A percentile compares a stretch with the other conserved stretches of the same genome.
phyloP scores from a whole-genome alignment of 2,113 vertebrate species.

The Chionodraco myersi region DNA sequence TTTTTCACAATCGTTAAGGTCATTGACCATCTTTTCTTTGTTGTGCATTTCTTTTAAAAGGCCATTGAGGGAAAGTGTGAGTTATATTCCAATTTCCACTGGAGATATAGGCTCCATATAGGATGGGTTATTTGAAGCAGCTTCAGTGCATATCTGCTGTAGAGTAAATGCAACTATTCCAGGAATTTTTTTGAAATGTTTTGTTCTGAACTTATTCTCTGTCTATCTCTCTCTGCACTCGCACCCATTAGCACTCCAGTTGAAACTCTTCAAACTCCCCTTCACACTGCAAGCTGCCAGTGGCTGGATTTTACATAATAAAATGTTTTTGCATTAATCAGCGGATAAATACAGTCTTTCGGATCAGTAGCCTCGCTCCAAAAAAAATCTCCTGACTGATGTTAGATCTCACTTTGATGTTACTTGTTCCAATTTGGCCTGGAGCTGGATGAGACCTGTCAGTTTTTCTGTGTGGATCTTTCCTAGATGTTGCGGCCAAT shows the following conservation, averaged over 20 bases:
- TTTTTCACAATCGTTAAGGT: slow-evolving; percentile 15
- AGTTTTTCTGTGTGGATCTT: slow-evolving; percentile 16
- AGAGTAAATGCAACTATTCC: slow-evolving; percentile 29
- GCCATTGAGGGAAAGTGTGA: slow-evolving; percentile 31
- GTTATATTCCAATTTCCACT: slow-evolving; percentile 42
- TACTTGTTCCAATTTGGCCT: slow-evolving; percentile 50
- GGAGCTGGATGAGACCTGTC: slow-evolving; percentile 22
- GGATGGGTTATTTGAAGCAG: slow-evolving; percentile 40
- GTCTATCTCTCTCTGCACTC: slow-evolving; percentile 14
- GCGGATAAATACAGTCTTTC: slow-evolving; percentile 43
- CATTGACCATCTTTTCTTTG: slow-evolving; percentile 16
- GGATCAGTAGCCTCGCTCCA: slow-evolving; percentile 37
- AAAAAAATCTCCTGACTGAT: slow-evolving; percentile 41
- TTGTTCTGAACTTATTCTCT: slow-evolving; percentile 23
- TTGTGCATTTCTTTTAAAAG: slow-evolving; percentile 1
- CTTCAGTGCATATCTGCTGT: neutral
- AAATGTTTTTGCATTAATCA: slow-evolving; percentile 19
- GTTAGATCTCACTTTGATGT: slow-evolving; percentile 34
- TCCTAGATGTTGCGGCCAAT: neutral
- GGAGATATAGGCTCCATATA: slow-evolving; percentile 17
- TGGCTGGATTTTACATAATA: slow-evolving; percentile 27
- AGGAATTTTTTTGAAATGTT: slow-evolving; percentile 28
- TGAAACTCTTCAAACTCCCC: slow-evolving; percentile 30
- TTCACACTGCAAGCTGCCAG: slow-evolving; percentile 30
- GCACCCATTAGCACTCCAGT: slow-evolving; percentile 24